Percentiles rank a stretch among this genome's conserved stretches.
Evolutionary conservation across 2,797 vertebrate species (phyloP).

Genomic region (Triplophysa yarkandensis): DNA sequence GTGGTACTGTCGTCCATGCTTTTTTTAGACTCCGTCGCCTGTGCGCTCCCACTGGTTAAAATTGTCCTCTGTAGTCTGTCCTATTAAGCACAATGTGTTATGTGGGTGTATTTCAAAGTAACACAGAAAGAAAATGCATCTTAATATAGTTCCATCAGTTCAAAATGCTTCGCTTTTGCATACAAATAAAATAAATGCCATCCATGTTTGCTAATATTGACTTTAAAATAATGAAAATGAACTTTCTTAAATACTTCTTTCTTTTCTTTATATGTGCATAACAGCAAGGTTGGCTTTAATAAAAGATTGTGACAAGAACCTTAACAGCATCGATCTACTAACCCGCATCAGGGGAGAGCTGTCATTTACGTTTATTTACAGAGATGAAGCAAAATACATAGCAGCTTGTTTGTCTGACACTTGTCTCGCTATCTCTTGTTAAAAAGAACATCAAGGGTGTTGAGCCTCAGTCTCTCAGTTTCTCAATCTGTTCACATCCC

Average conservation of each 20-base stretch:
- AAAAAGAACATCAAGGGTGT: slow-evolving; percentile 41
- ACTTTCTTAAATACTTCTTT: background rate
- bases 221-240: no score
- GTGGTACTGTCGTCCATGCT: slow-evolving; percentile 1
- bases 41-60: slow-evolving; percentile 13
- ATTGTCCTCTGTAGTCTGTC: background rate
- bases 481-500: slow-evolving; percentile 4
- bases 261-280: background rate
- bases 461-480: slow-evolving; percentile 21
- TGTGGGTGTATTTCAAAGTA: background rate
- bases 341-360: slow-evolving; percentile 7
- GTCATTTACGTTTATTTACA: slow-evolving; percentile 23
- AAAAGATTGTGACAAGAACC: background rate
- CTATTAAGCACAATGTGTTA: background rate
- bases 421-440: slow-evolving; percentile 36
- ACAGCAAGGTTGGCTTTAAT: background rate
- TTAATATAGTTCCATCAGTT: background rate
- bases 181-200: background rate
- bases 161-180: background rate
- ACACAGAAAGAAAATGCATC: no score
- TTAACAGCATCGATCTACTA: background rate
- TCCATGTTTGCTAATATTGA: no score
- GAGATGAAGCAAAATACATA: slow-evolving; percentile 19
- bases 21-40: background rate
- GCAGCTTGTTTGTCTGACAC: slow-evolving; percentile 20